These are phyloP conservation scores for Crotalus tigris DNA, from an alignment of 2,113 vertebrate species.

Conservation along the genomic window DNA sequence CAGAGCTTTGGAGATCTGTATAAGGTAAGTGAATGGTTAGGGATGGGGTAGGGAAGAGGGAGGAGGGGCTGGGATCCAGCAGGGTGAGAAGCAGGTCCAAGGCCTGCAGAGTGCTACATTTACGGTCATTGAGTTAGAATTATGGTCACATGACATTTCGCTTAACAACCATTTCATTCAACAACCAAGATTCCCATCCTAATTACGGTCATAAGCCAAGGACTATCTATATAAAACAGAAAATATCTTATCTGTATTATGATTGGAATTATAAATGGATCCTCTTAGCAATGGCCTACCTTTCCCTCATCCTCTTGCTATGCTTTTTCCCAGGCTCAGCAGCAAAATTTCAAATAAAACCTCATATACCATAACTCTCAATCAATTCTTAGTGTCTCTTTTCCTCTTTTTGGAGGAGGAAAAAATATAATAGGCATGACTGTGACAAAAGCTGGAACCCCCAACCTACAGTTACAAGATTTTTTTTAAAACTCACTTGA, in stretches of 20 bases:
- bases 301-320: neutral
- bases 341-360: neutral
- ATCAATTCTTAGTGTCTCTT: neutral
- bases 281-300: neutral
- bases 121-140: neutral
- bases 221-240: neutral
- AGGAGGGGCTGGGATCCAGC: neutral
- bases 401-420: neutral
- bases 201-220: neutral
- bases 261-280: neutral
- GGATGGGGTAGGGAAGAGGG: neutral
- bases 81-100: neutral
- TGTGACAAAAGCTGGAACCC: neutral
- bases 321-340: neutral
- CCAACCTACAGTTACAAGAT: neutral
- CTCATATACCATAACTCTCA: neutral
- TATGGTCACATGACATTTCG: neutral
- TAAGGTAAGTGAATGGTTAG: neutral
- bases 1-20: neutral
- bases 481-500: conserved; percentile 79
- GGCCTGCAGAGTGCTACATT: neutral
- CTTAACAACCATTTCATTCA: neutral
- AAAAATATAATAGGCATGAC: neutral
- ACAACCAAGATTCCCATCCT: neutral
- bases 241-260: neutral